phyloP scores from a whole-genome alignment of 2,113 vertebrate species.

The Thunnus thynnus region DNA sequence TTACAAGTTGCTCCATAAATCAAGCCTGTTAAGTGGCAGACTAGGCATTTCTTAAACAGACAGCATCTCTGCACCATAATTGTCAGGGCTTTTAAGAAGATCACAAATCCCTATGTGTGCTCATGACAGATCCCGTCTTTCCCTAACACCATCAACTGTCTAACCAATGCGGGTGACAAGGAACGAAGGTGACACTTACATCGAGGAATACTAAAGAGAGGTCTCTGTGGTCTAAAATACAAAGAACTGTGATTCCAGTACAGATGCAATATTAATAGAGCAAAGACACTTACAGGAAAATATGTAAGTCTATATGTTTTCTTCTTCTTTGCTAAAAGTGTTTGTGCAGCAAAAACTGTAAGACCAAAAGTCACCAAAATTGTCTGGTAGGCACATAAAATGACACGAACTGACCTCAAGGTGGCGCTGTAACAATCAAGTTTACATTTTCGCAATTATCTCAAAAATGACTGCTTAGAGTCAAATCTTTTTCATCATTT shows the following conservation, averaged over 20 bases:
- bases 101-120: constrained; percentile 6
- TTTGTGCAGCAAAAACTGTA: too few species aligned
- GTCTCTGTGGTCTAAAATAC: not conserved
- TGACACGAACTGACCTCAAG: too few species aligned
- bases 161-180: not conserved
- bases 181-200: constrained; percentile 4
- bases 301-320: not conserved
- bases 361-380: too few species aligned
- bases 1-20: not conserved
- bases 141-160: constrained; percentile 20
- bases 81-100: constrained; percentile 1
- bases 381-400: too few species aligned
- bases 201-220: constrained; percentile 1
- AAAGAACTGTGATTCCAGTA: not conserved
- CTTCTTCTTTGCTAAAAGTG: too few species aligned
- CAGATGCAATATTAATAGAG: constrained; percentile 7
- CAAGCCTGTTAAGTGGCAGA: not conserved
- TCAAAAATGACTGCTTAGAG: too few species aligned
- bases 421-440: too few species aligned
- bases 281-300: not conserved
- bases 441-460: too few species aligned
- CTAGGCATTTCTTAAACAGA: not conserved
- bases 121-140: not conserved
- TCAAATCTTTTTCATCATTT: too few species aligned
- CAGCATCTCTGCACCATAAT: not conserved